Conservation (phyloP, 92 coral and sea anemone species). For the Porites cylindrica region DNA sequence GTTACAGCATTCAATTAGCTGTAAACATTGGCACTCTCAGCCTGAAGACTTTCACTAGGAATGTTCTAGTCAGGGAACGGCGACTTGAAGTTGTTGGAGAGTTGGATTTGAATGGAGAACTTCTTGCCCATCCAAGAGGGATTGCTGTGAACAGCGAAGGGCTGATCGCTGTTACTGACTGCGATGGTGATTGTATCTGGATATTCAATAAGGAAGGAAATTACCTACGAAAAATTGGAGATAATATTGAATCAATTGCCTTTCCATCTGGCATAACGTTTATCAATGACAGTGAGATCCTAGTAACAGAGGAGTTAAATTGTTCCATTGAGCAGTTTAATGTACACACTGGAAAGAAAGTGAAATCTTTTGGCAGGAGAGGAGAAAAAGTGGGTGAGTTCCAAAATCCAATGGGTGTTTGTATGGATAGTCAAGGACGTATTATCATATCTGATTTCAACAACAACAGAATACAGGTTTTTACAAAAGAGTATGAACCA, state of each 20-base stretch:
- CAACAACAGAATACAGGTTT: slow-evolving; percentile 28
- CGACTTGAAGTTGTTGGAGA: neutral
- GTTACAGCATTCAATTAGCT: neutral
- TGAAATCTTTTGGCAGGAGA: slow-evolving; percentile 29
- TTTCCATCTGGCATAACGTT: neutral
- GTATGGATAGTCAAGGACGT: slow-evolving; percentile 25
- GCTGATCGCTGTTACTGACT: slow-evolving; percentile 9
- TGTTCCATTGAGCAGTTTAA: slow-evolving; percentile 6
- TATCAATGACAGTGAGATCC: slow-evolving; percentile 19
- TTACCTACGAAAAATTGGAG: slow-evolving; percentile 8
- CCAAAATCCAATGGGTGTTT: neutral
- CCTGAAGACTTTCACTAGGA: neutral
- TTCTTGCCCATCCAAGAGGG: neutral
- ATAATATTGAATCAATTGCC: neutral
- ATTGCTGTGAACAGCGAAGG: slow-evolving; percentile 17
- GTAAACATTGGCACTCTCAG: neutral
- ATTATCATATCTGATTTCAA: slow-evolving; percentile 10
- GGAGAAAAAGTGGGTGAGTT: slow-evolving; percentile 1
- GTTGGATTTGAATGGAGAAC: slow-evolving; percentile 2
- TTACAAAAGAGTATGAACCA: neutral
- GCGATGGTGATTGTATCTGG: neutral
- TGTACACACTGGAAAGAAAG: slow-evolving; percentile 16
- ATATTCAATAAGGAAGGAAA: neutral
- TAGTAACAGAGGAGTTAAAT: slow-evolving; percentile 27
- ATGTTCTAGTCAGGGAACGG: neutral